These are phyloP conservation scores for Pseudochirops corinnae DNA, from an alignment of 2,797 vertebrate species.

Conservation along the genomic window DNA sequence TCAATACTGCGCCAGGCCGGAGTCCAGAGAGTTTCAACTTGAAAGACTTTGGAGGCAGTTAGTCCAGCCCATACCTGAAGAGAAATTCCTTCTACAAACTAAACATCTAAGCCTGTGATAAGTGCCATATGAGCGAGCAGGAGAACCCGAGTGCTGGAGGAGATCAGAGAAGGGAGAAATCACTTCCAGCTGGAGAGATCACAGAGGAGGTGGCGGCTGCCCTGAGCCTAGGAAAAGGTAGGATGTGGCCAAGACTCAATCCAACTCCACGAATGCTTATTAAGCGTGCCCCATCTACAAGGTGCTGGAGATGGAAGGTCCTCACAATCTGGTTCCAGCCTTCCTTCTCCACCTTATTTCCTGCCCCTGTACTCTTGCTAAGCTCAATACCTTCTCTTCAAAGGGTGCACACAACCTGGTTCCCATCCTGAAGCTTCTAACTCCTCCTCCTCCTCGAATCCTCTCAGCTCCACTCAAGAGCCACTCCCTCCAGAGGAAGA, in stretches of 20 bases:
- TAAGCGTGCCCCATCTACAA: neutral
- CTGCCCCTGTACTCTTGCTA: neutral
- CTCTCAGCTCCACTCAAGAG: neutral
- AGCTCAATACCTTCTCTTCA: neutral
- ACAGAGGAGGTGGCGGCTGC: neutral
- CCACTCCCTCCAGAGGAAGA: neutral
- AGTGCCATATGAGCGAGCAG: neutral
- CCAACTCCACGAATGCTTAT: neutral
- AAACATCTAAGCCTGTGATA: neutral
- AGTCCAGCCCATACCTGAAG: neutral
- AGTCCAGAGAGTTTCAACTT: neutral
- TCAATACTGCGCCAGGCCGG: neutral
- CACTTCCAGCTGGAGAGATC: neutral
- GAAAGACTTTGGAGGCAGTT: neutral
- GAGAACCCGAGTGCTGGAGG: neutral
- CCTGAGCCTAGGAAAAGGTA: neutral
- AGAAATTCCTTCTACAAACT: neutral
- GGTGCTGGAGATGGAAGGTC: neutral
- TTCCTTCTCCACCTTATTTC: neutral
- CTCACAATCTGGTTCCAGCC: neutral
- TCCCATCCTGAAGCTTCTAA: neutral
- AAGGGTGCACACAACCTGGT: neutral
- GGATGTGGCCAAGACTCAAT: neutral
- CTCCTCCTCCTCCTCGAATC: neutral
- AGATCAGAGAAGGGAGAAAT: neutral